Percentiles rank a stretch among this genome's conserved stretches.
Conservation (phyloP, 2,113 vertebrate species). For the Pardalotus punctatus region DNA sequence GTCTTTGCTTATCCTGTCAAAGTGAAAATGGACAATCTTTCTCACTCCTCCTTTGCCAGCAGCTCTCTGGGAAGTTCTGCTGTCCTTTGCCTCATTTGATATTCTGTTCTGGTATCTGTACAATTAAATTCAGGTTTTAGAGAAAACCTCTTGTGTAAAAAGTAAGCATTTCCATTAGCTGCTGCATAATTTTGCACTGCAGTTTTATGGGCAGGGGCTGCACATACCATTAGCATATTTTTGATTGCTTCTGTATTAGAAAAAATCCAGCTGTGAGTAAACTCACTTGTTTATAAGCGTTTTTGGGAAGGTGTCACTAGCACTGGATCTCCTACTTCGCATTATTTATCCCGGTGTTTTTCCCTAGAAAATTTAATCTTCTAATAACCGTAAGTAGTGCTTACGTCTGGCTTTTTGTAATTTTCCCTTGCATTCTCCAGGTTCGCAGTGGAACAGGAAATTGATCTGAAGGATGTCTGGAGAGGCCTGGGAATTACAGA, state of each 20-base stretch:
- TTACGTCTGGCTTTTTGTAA: neutral
- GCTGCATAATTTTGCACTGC: neutral
- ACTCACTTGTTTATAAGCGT: neutral
- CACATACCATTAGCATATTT: neutral
- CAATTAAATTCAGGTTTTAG: slow-evolving; percentile 8
- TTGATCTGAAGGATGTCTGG: slow-evolving; percentile 87
- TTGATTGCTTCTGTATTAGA: neutral
- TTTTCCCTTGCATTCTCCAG: slow-evolving; percentile 60
- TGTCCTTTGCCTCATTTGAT: neutral
- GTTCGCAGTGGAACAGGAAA: slow-evolving; percentile 93
- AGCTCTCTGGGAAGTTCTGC: neutral
- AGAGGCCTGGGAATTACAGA: slow-evolving; percentile 88
- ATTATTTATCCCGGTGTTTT: neutral
- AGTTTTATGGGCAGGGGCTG: neutral
- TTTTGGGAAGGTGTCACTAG: neutral
- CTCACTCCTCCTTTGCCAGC: neutral
- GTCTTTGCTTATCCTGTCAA: neutral
- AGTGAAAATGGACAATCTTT: neutral
- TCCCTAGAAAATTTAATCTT: neutral
- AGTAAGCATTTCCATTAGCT: neutral
- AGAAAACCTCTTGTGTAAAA: neutral
- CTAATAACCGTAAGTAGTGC: neutral
- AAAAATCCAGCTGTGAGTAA: neutral
- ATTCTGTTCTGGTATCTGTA: neutral
- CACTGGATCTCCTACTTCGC: neutral